Percentiles rank a stretch among this genome's conserved stretches.
These are phyloP conservation scores for Maniola hyperantus DNA, from an alignment of 2,888 invertebrate genomes.

Conservation along the genomic window DNA sequence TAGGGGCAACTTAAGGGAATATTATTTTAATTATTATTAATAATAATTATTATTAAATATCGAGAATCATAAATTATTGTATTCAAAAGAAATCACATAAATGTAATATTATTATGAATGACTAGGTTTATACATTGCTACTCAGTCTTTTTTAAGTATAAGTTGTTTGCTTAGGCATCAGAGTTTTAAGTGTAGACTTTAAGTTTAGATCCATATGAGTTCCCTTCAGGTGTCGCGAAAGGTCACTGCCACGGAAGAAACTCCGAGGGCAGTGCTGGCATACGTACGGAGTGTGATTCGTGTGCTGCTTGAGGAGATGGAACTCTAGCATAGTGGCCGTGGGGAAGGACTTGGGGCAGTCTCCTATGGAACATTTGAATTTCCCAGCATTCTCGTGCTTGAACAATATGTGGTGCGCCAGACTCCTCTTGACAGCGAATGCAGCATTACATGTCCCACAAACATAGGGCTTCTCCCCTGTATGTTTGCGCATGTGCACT, in stretches of 20 bases:
- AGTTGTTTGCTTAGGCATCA: constrained; percentile 24
- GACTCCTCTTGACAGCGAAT: constrained; percentile 62
- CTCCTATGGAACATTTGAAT: constrained; percentile 69
- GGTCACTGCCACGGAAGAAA: constrained; percentile 70
- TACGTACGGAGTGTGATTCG: constrained; percentile 69
- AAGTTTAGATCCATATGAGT: constrained; percentile 61
- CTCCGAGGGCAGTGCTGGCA: constrained; percentile 72
- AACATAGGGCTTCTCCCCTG: constrained; percentile 75
- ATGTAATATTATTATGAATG: constrained; percentile 10
- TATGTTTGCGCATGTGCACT: constrained; percentile 82
- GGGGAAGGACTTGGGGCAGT: constrained; percentile 69
- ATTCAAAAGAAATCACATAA: no score
- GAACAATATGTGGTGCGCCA: constrained; percentile 68
- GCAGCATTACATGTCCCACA: constrained; percentile 66
- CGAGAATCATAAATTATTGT: no score
- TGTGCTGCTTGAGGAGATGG: constrained; percentile 72
- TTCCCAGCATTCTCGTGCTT: constrained; percentile 71
- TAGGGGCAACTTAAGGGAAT: no score
- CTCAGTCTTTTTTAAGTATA: constrained; percentile 30
- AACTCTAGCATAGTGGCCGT: constrained; percentile 72
- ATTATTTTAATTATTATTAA: no score
- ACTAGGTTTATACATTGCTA: constrained; percentile 27
- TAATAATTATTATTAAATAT: no score
- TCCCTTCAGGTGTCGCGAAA: constrained; percentile 66
- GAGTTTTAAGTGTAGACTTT: constrained; percentile 41